phyloP scores from a whole-genome alignment of 2,113 vertebrate species.

The Tricholaema leucomelas region DNA sequence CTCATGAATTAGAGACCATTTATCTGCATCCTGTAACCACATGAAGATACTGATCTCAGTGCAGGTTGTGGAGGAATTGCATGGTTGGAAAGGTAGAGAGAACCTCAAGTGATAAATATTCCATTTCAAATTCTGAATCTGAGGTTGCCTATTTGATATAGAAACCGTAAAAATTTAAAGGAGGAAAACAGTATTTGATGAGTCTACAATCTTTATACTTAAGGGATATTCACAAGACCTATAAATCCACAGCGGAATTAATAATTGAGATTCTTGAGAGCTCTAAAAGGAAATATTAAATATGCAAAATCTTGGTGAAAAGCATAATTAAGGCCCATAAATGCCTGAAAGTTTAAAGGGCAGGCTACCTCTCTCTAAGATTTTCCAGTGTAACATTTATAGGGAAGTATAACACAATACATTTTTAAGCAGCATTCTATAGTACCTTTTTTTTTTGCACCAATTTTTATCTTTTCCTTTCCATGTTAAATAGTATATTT shows the following conservation, averaged over 20 bases:
- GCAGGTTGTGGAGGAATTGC: not conserved
- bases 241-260: conserved; percentile 74
- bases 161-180: conserved; percentile 59
- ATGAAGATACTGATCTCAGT: not conserved
- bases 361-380: conserved; percentile 46
- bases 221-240: conserved; percentile 68
- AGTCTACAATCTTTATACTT: conserved; percentile 73
- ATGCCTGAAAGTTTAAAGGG: conserved; percentile 72
- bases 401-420: conserved; percentile 25
- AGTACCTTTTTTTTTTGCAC: not conserved
- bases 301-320: conserved; percentile 80
- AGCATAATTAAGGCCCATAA: conserved; percentile 73
- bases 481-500: not conserved
- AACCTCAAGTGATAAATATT: not conserved
- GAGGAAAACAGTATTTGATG: conserved; percentile 73
- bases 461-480: not conserved
- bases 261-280: conserved; percentile 77
- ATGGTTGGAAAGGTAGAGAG: not conserved
- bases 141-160: conserved; percentile 36
- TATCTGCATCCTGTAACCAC: not conserved
- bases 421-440: conserved; percentile 18
- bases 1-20: not conserved
- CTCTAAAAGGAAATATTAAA: conserved; percentile 77
- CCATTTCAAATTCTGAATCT: conserved; percentile 24
- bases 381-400: conserved; percentile 35